Base-by-base conservation (phyloP, 2,888 invertebrate genomes). In the Volucella zonaria region DNA sequence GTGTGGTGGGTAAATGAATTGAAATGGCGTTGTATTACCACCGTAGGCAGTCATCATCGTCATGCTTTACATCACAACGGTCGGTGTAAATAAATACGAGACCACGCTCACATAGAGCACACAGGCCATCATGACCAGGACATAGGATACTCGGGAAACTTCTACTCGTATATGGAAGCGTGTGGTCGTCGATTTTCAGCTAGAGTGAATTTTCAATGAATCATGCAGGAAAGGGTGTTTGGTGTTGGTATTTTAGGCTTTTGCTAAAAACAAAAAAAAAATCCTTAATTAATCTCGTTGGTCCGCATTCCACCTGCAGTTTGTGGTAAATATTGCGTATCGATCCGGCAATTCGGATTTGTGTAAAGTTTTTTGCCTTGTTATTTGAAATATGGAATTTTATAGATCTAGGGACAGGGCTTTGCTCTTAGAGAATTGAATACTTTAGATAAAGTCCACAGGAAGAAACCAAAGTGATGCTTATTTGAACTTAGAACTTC, bases 1-100 rank as follows among this genome's bases (percentile, higher is more conserved):
- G 49, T 73, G 73, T 58, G 71, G 61, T 85, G 73, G 77, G 85
- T 73, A 81, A 85, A 81, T 85, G 76, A 81, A 81, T 85, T 81
- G 85, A 76, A 85, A 81, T 81, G 76, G 76, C 71, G 75, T 76
- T 80, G 80, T 76, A 81, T 81, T 80, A 71, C 75, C 71, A 74
- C 74, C 79, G 51, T 74, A 82, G 82, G 79, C 68, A 66, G 71
- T 62, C 79, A 75, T 70, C 80, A 59, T 79, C 74, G 58, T 70
- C 74, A 75, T 74, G 68, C 11, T 77, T 62, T 73, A 52, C 67
- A 51, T 80, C 58, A 80, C 66, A 52, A 61, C 71, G 52, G 58
- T 10, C 71, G 70, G 51, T 71, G 73, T 76, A 62, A 67, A 49
- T 66, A 82, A 77, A 67, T 59, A 77, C 59, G 54, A 64, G 68